phyloP scores from a whole-genome alignment of 2,113 vertebrate species.

The Uria lomvia region DNA sequence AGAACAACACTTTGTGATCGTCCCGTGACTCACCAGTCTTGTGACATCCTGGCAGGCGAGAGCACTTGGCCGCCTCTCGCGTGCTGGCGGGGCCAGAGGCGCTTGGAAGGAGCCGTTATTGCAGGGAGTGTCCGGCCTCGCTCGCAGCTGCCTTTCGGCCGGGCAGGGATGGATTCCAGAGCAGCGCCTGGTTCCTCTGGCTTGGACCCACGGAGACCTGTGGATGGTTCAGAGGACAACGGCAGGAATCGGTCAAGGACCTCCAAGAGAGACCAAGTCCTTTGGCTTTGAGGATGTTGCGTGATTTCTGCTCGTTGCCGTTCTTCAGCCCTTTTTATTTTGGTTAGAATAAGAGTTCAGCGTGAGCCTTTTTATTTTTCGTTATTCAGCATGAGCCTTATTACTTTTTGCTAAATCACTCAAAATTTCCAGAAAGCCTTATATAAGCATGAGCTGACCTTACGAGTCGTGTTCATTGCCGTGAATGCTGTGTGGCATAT shows the following conservation, averaged over 20 bases:
- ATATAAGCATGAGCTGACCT: not conserved
- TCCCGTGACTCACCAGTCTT: constrained; percentile 7
- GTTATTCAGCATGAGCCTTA: not conserved
- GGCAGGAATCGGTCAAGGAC: not conserved
- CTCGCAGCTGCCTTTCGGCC: not conserved
- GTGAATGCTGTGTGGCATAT: not conserved
- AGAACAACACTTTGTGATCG: not conserved
- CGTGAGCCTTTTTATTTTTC: not conserved
- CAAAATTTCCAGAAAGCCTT: constrained; percentile 13
- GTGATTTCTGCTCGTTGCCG: not conserved
- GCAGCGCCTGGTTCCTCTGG: not conserved
- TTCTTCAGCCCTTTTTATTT: not conserved
- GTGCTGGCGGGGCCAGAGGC: not conserved
- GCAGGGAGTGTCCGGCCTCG: not conserved
- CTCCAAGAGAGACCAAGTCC: not conserved
- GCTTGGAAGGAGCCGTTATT: constrained; percentile 11
- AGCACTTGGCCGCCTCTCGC: not conserved
- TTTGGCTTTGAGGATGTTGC: not conserved
- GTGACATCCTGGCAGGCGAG: constrained; percentile 27
- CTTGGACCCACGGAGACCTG: not conserved
- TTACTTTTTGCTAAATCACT: not conserved
- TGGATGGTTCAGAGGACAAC: not conserved
- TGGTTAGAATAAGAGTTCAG: not conserved
- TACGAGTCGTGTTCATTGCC: not conserved
- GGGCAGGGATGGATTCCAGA: not conserved